Evolutionary conservation across 2,888 invertebrate genomes (phyloP).

Genomic region (Brachypalpus laphriformis): DNA sequence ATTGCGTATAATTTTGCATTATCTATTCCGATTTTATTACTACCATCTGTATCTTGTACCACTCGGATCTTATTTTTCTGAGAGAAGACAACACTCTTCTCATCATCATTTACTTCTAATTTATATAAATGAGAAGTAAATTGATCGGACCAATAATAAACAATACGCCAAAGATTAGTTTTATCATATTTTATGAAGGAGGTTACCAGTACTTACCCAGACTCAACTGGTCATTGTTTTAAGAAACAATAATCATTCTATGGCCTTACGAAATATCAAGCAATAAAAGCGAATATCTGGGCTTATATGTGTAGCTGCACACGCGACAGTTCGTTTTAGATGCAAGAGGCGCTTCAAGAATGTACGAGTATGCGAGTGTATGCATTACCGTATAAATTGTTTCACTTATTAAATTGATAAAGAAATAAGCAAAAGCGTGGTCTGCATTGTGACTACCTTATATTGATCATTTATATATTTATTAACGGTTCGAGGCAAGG

Average conservation of each 20-base stretch:
- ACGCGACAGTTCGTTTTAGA: neutral
- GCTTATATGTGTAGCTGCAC: too few species aligned
- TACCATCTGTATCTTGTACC: too few species aligned
- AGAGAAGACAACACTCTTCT: too few species aligned
- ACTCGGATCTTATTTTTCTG: too few species aligned
- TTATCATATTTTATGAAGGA: slow-evolving; percentile 34
- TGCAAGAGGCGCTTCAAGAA: neutral
- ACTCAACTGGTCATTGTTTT: slow-evolving; percentile 46
- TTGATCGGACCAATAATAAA: slow-evolving; percentile 25
- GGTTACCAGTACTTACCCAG: slow-evolving; percentile 37
- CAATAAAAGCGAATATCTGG: too few species aligned
- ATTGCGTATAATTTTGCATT: too few species aligned
- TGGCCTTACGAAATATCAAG: neutral
- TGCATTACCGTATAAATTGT: neutral
- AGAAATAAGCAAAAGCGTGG: neutral
- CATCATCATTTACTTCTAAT: neutral
- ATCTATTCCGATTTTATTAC: too few species aligned
- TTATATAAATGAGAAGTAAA: slow-evolving; percentile 35
- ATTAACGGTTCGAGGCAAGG: neutral
- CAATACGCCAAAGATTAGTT: slow-evolving; percentile 43
- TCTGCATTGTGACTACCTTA: neutral
- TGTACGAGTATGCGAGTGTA: neutral
- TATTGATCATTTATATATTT: neutral
- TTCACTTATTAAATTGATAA: neutral
- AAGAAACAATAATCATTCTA: slow-evolving; percentile 29